Evolutionary conservation across 1,140 invertebrate genomes (phyloP).

Genomic region (Drosophila seguyi): DNA sequence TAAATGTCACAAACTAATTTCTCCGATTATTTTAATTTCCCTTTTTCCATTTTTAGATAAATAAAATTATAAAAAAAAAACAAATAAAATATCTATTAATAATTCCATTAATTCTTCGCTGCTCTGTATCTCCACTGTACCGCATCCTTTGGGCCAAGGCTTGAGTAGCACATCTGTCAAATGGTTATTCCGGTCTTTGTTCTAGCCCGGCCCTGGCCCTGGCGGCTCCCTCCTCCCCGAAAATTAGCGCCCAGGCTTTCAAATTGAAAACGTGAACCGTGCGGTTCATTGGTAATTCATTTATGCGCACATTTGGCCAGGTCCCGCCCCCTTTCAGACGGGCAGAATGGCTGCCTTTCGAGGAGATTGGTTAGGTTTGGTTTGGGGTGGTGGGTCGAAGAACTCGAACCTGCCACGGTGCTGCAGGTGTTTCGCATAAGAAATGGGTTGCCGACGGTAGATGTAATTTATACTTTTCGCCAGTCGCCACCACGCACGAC

Average conservation of each 20-base stretch:
- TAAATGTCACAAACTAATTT: neutral
- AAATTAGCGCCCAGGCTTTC: constrained; percentile 68
- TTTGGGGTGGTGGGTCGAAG: constrained; percentile 1
- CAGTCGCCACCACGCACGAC: constrained; percentile 78
- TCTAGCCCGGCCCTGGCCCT: constrained; percentile 28
- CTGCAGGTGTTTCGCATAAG: constrained; percentile 80
- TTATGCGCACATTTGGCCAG: constrained; percentile 77
- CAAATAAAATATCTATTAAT: neutral
- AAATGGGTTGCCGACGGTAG: constrained; percentile 72
- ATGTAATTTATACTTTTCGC: constrained; percentile 81
- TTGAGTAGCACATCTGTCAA: constrained; percentile 63
- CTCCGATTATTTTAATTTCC: neutral
- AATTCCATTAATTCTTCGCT: neutral
- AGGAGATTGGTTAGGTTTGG: neutral
- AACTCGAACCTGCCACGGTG: constrained; percentile 15
- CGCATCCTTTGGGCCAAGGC: neutral
- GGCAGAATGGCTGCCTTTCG: neutral
- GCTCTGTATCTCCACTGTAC: constrained; percentile 17
- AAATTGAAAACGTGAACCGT: constrained; percentile 81
- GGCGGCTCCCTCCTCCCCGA: constrained; percentile 9
- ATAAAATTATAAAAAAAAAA: neutral
- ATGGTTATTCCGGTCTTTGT: constrained; percentile 68
- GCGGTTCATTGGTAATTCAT: constrained; percentile 84
- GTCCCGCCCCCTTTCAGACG: constrained; percentile 11
- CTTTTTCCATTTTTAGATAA: too few relatives aligned